A percentile compares a stretch with the other conserved stretches of the same genome.
Evolutionary conservation across 2,113 vertebrate species (phyloP).

Genomic region (Bubo scandiacus): DNA sequence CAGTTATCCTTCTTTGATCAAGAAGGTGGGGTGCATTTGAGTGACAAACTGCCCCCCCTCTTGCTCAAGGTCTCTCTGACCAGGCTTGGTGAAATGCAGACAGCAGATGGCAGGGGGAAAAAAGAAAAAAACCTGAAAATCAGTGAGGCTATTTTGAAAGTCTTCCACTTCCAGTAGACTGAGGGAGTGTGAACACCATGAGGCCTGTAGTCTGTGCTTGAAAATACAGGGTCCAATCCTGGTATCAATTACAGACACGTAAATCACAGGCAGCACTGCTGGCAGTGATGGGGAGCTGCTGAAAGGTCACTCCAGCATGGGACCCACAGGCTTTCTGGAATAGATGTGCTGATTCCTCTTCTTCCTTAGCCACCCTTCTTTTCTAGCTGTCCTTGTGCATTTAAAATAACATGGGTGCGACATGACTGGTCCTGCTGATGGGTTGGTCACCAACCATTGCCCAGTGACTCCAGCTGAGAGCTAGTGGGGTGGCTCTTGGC

Average conservation of each 20-base stretch:
- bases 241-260: not conserved
- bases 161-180: not conserved
- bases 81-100: not conserved
- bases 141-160: not conserved
- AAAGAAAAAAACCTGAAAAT: not conserved
- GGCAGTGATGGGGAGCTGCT: not conserved
- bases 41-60: not conserved
- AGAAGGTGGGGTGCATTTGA: not conserved
- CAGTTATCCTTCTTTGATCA: not conserved
- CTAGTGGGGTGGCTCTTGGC: not conserved
- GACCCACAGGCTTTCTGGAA: not conserved
- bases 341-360: not conserved
- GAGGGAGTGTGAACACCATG: not conserved
- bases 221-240: not conserved
- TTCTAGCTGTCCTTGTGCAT: not conserved
- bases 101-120: not conserved
- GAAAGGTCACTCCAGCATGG: not conserved
- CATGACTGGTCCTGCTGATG: not conserved
- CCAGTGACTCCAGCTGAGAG: not conserved
- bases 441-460: fast-evolving
- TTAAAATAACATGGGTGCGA: not conserved
- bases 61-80: not conserved
- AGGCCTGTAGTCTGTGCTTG: not conserved
- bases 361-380: not conserved
- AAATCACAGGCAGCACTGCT: not conserved